A percentile compares a stretch with the other conserved stretches of the same genome.
phyloP scores from a whole-genome alignment of 2,888 invertebrate genomes.

The Melieria omissa region DNA sequence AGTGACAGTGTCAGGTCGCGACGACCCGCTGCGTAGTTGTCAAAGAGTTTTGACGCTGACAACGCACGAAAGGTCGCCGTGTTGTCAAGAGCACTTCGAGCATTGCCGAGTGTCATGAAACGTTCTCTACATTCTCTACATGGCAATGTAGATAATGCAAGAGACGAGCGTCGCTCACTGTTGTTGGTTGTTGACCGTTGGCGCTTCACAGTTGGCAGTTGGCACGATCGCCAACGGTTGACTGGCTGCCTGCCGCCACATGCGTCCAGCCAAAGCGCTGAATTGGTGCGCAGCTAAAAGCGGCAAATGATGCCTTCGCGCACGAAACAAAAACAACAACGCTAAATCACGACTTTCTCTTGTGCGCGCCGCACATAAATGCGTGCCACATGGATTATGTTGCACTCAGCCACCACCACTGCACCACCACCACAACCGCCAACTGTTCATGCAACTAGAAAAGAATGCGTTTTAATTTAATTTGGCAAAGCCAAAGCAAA shows the following conservation, averaged over 20 bases:
- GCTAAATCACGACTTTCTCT: constrained; percentile 31
- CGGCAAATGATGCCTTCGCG: constrained; percentile 2
- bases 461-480: constrained; percentile 33
- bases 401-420: neutral
- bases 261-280: no score
- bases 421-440: constrained; percentile 1
- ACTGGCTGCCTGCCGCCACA: neutral
- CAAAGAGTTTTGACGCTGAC: no score
- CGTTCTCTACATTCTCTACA: no score
- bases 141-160: no score
- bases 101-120: no score
- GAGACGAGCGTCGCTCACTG: neutral
- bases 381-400: constrained; percentile 34
- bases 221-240: neutral
- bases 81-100: no score
- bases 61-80: no score
- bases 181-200: constrained; percentile 37
- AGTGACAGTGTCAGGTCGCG: no score
- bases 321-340: neutral
- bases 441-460: neutral
- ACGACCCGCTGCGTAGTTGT: no score
- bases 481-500: constrained; percentile 9
- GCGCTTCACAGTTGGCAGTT: constrained; percentile 28
- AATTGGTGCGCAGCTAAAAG: no score
- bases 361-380: neutral